Conservation (phyloP, 2,113 vertebrate genomes). For the Emydura subglobosa region DNA sequence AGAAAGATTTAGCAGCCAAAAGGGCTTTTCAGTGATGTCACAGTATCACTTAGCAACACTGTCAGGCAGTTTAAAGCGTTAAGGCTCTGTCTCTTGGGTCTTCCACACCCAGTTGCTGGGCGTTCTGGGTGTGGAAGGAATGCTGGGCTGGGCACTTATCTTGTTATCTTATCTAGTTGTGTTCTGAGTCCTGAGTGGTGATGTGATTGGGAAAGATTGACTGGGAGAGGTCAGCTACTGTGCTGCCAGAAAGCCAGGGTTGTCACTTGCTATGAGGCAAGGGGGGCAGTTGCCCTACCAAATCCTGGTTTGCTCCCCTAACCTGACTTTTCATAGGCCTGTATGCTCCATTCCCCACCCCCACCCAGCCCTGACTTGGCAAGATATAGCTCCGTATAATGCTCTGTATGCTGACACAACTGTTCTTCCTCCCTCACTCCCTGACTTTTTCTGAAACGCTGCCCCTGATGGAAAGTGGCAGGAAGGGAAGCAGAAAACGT, state of each 20-base stretch:
- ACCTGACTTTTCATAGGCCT: background rate
- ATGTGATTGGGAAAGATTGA: slow-evolving; percentile 22
- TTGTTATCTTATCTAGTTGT: slow-evolving; percentile 16
- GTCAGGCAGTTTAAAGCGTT: background rate
- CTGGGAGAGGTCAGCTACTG: background rate
- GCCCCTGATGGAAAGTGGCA: no score
- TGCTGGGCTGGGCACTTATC: slow-evolving; percentile 51
- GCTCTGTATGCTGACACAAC: background rate
- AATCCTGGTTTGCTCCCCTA: background rate
- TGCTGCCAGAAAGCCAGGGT: background rate
- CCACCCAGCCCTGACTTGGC: background rate
- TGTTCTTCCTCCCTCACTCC: background rate
- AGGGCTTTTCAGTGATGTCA: background rate
- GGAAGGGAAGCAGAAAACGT: background rate
- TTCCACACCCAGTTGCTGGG: slow-evolving; percentile 19
- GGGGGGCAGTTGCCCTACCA: background rate
- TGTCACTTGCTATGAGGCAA: background rate
- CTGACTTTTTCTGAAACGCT: background rate
- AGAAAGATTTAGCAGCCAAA: background rate
- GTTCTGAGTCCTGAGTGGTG: background rate
- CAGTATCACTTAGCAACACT: background rate
- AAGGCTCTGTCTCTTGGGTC: background rate
- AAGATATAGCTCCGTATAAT: background rate
- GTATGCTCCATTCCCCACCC: background rate
- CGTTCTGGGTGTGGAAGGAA: slow-evolving; percentile 67